These are phyloP conservation scores for Brachionus manjavacas DNA, from an alignment of 1,140 invertebrate genomes.

Conservation along the genomic window DNA sequence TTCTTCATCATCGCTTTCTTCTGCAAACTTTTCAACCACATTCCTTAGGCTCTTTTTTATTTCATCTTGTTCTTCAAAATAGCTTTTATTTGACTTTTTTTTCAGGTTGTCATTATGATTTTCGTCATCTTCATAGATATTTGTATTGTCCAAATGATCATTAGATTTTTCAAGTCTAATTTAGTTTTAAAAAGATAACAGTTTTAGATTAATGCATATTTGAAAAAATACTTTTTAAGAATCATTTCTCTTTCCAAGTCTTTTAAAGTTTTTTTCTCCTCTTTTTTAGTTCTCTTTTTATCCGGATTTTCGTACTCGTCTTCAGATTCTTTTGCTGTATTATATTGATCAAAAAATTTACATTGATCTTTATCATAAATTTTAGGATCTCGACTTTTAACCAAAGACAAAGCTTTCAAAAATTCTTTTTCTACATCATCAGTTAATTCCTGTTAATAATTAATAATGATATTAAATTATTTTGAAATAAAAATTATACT, in stretches of 20 bases:
- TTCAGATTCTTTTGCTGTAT: constrained; percentile 47
- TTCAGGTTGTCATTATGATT: constrained; percentile 40
- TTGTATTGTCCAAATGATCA: constrained; percentile 45
- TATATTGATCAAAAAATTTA: constrained; percentile 45
- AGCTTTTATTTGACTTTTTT: constrained; percentile 44
- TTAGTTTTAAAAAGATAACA: constrained; percentile 59
- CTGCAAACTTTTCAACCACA: not conserved
- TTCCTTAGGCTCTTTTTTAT: constrained; percentile 59
- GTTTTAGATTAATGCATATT: constrained; percentile 60
- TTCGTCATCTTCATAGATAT: constrained; percentile 41
- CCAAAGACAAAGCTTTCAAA: constrained; percentile 72
- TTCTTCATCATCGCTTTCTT: constrained; percentile 46
- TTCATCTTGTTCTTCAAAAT: constrained; percentile 68
- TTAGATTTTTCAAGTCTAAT: constrained; percentile 44
- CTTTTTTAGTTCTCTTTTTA: constrained; percentile 51
- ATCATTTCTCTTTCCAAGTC: constrained; percentile 76
- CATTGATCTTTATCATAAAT: constrained; percentile 67
- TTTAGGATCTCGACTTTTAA: constrained; percentile 80
- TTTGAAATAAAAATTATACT: constrained; percentile 48
- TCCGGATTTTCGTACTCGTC: constrained; percentile 58
- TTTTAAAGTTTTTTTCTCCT: constrained; percentile 64
- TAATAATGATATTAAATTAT: not conserved
- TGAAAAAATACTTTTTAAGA: constrained; percentile 61
- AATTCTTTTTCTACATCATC: constrained; percentile 75
- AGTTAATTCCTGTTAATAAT: constrained; percentile 53